A percentile compares a stretch with the other conserved stretches of the same genome.
phyloP scores from a whole-genome alignment of 2,113 vertebrate genomes.

The Oncorhynchus gorbuscha region DNA sequence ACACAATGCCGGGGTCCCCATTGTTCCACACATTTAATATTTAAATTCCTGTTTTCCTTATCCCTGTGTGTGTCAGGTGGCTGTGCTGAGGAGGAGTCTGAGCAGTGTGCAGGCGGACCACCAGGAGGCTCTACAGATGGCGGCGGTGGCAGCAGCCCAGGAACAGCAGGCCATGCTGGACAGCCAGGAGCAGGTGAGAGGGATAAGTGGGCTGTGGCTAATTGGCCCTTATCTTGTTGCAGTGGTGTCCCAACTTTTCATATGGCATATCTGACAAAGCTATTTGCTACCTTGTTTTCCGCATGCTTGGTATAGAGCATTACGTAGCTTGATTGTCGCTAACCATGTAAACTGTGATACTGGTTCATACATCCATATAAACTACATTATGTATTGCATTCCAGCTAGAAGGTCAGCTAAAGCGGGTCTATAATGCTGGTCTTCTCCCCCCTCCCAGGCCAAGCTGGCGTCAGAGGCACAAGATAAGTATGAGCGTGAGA shows the following conservation, averaged over 20 bases:
- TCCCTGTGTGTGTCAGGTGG: conserved; percentile 69
- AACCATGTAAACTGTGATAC: no score
- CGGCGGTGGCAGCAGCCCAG: conserved; percentile 77
- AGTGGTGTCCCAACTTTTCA: no score
- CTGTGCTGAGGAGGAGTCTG: conserved; percentile 79
- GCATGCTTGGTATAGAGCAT: no score
- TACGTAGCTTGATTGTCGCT: no score
- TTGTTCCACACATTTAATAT: neutral
- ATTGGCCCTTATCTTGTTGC: no score
- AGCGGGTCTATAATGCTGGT: no score
- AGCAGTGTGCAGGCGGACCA: conserved; percentile 81
- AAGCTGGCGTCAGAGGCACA: conserved; percentile 91
- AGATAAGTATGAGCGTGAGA: conserved; percentile 91
- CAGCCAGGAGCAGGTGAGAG: conserved; percentile 84
- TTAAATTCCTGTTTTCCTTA: neutral
- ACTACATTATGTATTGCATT: no score
- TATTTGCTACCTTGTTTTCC: no score
- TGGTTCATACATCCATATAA: no score
- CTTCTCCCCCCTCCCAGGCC: conserved; percentile 66
- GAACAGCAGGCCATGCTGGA: conserved; percentile 86
- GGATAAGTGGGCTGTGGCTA: neutral
- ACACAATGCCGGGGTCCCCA: neutral
- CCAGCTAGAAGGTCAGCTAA: no score
- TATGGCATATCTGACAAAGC: no score
- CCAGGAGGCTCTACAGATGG: conserved; percentile 81